Conservation (phyloP, 2,797 vertebrate species). For the Microcaecilia unicolor region DNA sequence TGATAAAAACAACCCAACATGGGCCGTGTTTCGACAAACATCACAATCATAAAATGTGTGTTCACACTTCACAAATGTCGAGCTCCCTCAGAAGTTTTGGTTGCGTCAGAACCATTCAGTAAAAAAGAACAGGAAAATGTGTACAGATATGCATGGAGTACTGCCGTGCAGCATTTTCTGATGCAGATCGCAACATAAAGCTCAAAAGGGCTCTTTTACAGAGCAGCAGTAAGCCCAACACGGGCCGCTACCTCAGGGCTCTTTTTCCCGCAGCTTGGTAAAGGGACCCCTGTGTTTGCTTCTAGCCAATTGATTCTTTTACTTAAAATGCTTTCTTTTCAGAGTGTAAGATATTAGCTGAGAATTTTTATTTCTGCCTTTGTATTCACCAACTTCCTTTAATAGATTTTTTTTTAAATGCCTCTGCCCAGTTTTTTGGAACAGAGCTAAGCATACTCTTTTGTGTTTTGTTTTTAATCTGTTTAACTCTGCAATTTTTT, state of each 20-base stretch:
- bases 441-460: slow-evolving; percentile 12
- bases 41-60: too few species aligned
- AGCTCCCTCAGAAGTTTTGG: slow-evolving; percentile 23
- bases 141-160: neutral
- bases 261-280: too few species aligned
- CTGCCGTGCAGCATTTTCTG: neutral
- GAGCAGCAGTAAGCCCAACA: too few species aligned
- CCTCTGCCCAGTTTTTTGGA: slow-evolving; percentile 2
- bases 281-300: too few species aligned
- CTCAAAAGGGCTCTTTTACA: too few species aligned
- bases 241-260: too few species aligned
- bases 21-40: too few species aligned
- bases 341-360: too few species aligned
- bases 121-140: slow-evolving; percentile 8
- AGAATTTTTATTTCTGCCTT: neutral
- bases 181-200: neutral
- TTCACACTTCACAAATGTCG: slow-evolving; percentile 29
- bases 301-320: neutral
- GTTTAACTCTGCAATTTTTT: slow-evolving; percentile 33
- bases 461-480: slow-evolving; percentile 8
- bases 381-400: neutral
- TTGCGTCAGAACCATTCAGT: slow-evolving; percentile 20
- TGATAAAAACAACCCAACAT: too few species aligned
- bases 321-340: neutral
- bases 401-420: slow-evolving; percentile 16